Base-by-base conservation (phyloP, 2,113 vertebrate genomes). In the Neolamprologus fasciatus region DNA sequence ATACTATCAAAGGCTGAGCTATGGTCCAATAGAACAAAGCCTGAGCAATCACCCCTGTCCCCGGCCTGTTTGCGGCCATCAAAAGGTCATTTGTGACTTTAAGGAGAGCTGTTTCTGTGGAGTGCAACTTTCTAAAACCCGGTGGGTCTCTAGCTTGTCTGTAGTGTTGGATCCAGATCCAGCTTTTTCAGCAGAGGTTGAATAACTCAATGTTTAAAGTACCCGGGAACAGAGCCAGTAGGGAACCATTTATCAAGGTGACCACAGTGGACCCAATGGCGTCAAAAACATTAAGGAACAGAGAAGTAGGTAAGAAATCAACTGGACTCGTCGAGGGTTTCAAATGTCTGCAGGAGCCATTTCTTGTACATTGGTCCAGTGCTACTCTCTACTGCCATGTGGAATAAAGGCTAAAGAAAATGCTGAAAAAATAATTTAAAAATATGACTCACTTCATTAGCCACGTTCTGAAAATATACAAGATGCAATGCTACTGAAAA, bases 1-100 rank as follows among this genome's bases (percentile, higher is more conserved):
- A 3, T 61, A 0, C 28, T 33, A 61, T 33, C 28, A 61, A 61
- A 61, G 8, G 5, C 57, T 61, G 57, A 61, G 57, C 14, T 58
- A 17, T 0, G 55, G 55, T 31, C 26, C 55, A 58, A 58, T 9
- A 58, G 55, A 0, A 6, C 26, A 58, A 9, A 0, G 55, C 2
- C 55, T 16, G 26, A 16, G 13, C 55, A 55, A 55, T 1, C 53
- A 4, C 21, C 8, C 55, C 1, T 16, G 55, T 57, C 55, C 4
- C 0, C 3, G 2, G 13, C 55, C 26, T 31, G 26, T 31, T 0
- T 14, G 1, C 8, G 5, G 2, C 57, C 28, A 33, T 10, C 57
- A 61, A 10, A 33, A 33, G 16, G 57, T 61, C 16, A 61, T 61
- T 33, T 61, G 57, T 61, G 28, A 61, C 3, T 61, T 61, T 33